Conservation (phyloP, 2,113 vertebrate species). For the Pseudois nayaur region DNA sequence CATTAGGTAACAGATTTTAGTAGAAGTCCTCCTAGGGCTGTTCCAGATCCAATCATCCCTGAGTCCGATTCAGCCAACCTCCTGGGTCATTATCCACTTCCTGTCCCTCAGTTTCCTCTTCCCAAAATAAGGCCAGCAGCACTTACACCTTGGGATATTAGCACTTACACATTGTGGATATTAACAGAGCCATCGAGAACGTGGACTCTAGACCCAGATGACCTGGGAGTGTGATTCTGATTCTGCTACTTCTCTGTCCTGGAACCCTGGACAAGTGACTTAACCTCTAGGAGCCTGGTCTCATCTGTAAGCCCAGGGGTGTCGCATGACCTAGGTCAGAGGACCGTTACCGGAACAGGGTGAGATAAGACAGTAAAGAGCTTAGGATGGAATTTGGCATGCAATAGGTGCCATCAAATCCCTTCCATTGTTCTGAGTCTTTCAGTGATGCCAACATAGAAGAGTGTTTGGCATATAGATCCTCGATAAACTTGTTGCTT, state of each 20-base stretch:
- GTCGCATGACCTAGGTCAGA: neutral
- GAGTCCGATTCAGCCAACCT: accelerated
- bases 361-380: neutral
- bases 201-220: no score
- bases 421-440: neutral
- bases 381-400: accelerated
- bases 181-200: accelerated
- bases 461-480: accelerated
- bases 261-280: neutral
- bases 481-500: neutral
- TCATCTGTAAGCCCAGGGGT: neutral
- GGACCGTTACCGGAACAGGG: accelerated
- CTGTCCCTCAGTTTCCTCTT: neutral
- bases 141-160: neutral
- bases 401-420: accelerated
- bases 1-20: no score
- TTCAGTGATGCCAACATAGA: accelerated
- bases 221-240: no score
- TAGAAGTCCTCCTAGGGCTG: accelerated
- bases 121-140: no score
- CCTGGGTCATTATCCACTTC: accelerated
- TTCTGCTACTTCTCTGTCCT: neutral
- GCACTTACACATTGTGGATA: no score
- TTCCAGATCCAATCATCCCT: accelerated
- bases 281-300: neutral